Percentiles rank a stretch among this genome's conserved stretches.
These are phyloP conservation scores for Coelinius sp. DNA, from an alignment of 2,888 invertebrate species.

Conservation along the genomic window DNA sequence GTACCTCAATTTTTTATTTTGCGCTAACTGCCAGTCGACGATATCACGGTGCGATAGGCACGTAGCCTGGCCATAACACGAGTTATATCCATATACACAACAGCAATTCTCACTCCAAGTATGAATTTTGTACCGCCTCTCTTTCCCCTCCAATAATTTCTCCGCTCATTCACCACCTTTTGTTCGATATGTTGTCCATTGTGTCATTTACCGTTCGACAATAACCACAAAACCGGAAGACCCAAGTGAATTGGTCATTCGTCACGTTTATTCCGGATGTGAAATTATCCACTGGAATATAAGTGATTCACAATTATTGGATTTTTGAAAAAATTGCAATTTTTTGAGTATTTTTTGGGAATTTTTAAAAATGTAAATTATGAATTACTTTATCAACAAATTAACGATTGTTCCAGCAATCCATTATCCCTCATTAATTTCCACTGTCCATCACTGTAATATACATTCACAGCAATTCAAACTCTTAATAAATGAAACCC, in stretches of 20 bases:
- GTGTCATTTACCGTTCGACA: constrained; percentile 32
- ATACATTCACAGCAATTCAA: constrained; percentile 55
- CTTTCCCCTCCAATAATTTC: background rate
- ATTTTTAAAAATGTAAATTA: background rate
- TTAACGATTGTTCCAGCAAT: constrained; percentile 1
- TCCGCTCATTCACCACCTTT: constrained; percentile 24
- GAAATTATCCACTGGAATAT: background rate
- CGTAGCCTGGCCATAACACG: constrained; percentile 46
- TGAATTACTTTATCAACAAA: background rate
- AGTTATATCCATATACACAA: constrained; percentile 24
- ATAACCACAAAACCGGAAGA: constrained; percentile 32
- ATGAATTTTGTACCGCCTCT: constrained; percentile 17
- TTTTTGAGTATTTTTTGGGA: background rate
- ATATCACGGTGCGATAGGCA: constrained; percentile 48
- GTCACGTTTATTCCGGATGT: constrained; percentile 24
- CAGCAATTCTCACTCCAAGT: constrained; percentile 9
- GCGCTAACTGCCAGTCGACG: constrained; percentile 49
- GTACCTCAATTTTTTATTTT: constrained; percentile 27
- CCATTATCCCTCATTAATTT: constrained; percentile 1
- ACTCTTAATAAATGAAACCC: constrained; percentile 53
- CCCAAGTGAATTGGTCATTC: constrained; percentile 17
- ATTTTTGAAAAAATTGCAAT: too few species aligned
- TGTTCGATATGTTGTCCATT: constrained; percentile 31
- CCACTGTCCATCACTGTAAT: constrained; percentile 17
- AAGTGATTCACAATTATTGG: too few species aligned